These are phyloP conservation scores for Scolopax mira DNA, from an alignment of 2,113 vertebrate species.

Conservation along the genomic window DNA sequence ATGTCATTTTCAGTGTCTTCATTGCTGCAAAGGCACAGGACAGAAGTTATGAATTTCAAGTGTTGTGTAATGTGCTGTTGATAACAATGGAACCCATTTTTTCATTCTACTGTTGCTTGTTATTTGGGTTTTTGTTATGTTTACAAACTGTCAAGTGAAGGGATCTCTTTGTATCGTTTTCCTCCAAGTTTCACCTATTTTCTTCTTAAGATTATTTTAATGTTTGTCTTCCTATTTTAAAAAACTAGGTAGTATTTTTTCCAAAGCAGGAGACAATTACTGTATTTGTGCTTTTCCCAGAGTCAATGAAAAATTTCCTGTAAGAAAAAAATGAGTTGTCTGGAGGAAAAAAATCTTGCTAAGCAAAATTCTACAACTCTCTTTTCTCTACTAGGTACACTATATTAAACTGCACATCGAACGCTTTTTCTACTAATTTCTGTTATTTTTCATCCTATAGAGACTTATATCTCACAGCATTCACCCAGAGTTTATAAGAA, in stretches of 20 bases:
- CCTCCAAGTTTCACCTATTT: not conserved
- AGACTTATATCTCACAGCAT: conserved; percentile 25
- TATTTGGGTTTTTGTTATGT: not conserved
- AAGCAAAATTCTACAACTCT: conserved; percentile 17
- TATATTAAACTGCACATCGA: not conserved
- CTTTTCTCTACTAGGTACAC: not conserved
- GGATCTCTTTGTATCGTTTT: not conserved
- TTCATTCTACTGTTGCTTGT: not conserved
- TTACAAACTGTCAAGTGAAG: not conserved
- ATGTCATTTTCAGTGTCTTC: not conserved
- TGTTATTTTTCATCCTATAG: conserved; percentile 55
- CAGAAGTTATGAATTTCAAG: not conserved
- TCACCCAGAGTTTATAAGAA: conserved; percentile 64
- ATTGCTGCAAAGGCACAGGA: not conserved
- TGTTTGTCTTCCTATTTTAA: not conserved
- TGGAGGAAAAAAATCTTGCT: conserved; percentile 14
- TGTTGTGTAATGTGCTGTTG: not conserved
- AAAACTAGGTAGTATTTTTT: not conserved
- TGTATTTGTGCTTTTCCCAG: conserved; percentile 1
- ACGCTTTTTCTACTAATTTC: conserved; percentile 56
- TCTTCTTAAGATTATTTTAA: not conserved
- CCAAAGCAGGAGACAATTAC: not conserved
- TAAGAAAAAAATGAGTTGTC: not conserved
- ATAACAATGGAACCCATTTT: not conserved
- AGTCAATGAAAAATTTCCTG: conserved; percentile 11